Percentiles rank a stretch among this genome's conserved stretches.
Evolutionary conservation across 2,888 invertebrate genomes (phyloP).

Genomic region (Dermolepida albohirtum): DNA sequence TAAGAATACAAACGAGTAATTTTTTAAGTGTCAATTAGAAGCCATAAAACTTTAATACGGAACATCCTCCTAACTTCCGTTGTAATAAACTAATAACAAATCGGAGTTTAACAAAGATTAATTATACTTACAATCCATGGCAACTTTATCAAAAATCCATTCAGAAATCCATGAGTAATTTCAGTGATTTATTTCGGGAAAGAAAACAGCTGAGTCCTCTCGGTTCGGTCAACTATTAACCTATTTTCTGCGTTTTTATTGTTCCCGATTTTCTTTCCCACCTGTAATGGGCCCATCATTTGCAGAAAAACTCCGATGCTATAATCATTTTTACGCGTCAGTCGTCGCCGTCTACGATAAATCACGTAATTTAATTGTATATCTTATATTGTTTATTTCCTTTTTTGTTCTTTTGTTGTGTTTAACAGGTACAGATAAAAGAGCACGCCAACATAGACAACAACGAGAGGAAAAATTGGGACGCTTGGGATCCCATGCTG

Average conservation of each 20-base stretch:
- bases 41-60: no score
- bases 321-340: constrained; percentile 3
- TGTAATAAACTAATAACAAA: background rate
- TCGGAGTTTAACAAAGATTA: constrained; percentile 9
- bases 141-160: constrained; percentile 1
- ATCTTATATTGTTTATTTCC: background rate
- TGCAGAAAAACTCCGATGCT: background rate
- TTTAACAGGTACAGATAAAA: constrained; percentile 78
- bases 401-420: constrained; percentile 28
- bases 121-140: background rate
- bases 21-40: no score
- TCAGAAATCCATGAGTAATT: background rate
- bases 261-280: constrained; percentile 10
- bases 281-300: constrained; percentile 9
- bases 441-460: constrained; percentile 62
- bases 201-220: background rate
- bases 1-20: no score
- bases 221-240: constrained; percentile 3
- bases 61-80: no score
- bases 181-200: constrained; percentile 11
- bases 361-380: constrained; percentile 16
- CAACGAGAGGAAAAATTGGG: constrained; percentile 87
- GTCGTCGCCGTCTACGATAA: constrained; percentile 9
- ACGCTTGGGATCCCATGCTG: constrained; percentile 98
- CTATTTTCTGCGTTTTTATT: constrained; percentile 6